phyloP scores from a whole-genome alignment of 2,888 invertebrate genomes.

The Amblyjoppa fuscipennis region DNA sequence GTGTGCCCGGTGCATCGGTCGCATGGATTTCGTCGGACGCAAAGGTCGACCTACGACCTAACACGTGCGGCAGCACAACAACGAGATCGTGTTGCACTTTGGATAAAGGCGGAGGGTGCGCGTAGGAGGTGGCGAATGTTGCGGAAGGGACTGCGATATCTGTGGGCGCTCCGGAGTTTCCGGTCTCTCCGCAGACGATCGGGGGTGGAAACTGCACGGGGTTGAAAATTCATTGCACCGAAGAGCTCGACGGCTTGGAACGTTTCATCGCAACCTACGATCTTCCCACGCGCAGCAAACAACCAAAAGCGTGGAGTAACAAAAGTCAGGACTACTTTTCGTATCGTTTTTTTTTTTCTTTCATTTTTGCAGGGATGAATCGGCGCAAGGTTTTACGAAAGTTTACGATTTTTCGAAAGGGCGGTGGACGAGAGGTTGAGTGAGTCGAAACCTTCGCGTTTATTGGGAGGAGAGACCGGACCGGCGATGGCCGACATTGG shows the following conservation, averaged over 20 bases:
- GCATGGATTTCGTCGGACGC: slow-evolving; percentile 28
- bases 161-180: slow-evolving; percentile 10
- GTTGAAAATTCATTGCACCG: slow-evolving; percentile 41
- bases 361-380: neutral
- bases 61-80: slow-evolving; percentile 46
- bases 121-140: slow-evolving; percentile 39
- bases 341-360: too few species aligned
- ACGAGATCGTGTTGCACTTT: slow-evolving; percentile 25
- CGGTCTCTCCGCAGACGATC: neutral
- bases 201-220: slow-evolving; percentile 7
- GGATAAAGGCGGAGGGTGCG: neutral
- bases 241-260: slow-evolving; percentile 16
- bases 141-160: slow-evolving; percentile 14
- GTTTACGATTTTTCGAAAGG: too few species aligned
- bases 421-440: too few species aligned
- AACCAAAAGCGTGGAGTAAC: neutral
- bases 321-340: neutral
- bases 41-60: slow-evolving; percentile 62
- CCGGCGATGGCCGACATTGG: too few species aligned
- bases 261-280: slow-evolving; percentile 35
- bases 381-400: too few species aligned
- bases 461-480: too few species aligned
- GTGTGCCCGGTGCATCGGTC: neutral
- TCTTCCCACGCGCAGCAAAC: neutral
- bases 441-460: too few species aligned